Conservation (phyloP, 2,888 invertebrate genomes). For the Eristalinus aeneus region DNA sequence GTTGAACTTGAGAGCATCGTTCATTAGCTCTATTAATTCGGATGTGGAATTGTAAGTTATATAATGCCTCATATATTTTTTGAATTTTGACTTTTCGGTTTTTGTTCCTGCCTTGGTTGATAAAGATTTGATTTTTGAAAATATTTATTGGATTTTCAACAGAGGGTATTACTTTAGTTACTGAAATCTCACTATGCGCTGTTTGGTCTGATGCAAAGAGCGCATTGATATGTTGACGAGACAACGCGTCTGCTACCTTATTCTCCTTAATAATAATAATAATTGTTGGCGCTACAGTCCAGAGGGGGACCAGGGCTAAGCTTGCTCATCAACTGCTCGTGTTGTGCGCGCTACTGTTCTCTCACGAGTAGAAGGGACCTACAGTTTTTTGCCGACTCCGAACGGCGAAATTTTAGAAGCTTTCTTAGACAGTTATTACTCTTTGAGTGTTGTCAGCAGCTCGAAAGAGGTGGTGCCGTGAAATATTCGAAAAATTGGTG, state of each 20-base stretch:
- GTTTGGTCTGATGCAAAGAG: background rate
- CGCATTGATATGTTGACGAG: constrained; percentile 2
- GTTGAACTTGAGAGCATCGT: background rate
- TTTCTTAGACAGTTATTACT: too few species aligned
- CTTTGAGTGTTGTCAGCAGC: too few species aligned
- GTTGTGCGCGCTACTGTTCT: too few species aligned
- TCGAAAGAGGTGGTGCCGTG: too few species aligned
- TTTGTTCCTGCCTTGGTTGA: background rate
- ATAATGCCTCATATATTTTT: constrained; percentile 18
- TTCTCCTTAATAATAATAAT: too few species aligned
- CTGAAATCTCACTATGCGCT: background rate
- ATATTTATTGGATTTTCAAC: constrained; percentile 6
- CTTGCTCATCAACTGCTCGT: too few species aligned
- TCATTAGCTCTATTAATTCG: constrained; percentile 4
- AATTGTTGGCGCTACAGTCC: too few species aligned
- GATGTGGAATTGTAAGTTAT: constrained; percentile 2
- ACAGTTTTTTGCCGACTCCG: too few species aligned
- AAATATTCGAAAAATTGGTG: too few species aligned
- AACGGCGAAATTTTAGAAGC: too few species aligned
- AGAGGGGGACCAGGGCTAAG: too few species aligned
- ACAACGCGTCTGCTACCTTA: constrained; percentile 29
- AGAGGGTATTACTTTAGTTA: constrained; percentile 6
- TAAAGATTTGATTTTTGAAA: constrained; percentile 20
- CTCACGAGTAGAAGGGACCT: too few species aligned
- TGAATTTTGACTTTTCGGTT: constrained; percentile 16